phyloP scores from a whole-genome alignment of 2,113 vertebrate genomes.

The Archilochus colubris region DNA sequence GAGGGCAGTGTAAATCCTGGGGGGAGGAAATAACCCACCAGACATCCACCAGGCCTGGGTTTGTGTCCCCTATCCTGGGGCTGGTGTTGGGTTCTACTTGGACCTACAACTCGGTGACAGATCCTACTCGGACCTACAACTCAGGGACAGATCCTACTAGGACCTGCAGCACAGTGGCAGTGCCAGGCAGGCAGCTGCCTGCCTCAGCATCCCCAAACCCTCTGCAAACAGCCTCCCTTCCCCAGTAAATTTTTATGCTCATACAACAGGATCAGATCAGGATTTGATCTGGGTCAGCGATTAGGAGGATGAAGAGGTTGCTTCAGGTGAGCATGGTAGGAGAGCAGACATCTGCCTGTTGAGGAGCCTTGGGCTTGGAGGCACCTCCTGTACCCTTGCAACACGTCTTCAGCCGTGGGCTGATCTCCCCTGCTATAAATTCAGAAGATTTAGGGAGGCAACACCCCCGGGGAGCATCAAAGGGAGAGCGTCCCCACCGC shows the following conservation, averaged over 20 bases:
- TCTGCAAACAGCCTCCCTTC: neutral
- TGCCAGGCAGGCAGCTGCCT: neutral
- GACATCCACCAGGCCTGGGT: neutral
- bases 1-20: neutral
- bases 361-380: neutral
- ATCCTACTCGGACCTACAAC: neutral
- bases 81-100: neutral
- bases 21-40: neutral
- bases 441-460: neutral
- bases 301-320: neutral
- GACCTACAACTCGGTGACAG: neutral
- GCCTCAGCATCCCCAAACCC: neutral
- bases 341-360: neutral
- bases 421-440: neutral
- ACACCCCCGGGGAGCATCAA: accelerated
- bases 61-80: neutral
- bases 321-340: neutral
- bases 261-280: neutral
- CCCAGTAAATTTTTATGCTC: neutral
- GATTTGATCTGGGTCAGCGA: neutral
- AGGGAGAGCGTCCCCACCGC: accelerated
- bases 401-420: accelerated
- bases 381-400: neutral
- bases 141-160: neutral
- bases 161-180: neutral